These are phyloP conservation scores for Heterocephalus glaber DNA, from an alignment of 2,113 vertebrate species.

Conservation along the genomic window DNA sequence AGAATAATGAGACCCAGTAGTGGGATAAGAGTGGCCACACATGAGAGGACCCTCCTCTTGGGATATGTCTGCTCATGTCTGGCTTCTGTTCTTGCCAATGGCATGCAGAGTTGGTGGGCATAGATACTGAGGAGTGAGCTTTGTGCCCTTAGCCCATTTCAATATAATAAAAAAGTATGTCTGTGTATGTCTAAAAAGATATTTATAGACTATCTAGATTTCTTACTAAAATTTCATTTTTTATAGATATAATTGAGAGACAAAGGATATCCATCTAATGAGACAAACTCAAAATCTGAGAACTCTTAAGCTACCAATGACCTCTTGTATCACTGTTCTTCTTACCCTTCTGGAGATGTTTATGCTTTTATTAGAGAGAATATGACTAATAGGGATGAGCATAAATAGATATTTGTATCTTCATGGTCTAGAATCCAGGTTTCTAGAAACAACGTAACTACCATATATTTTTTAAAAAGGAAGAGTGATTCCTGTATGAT, in stretches of 20 bases:
- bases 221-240: slow-evolving; percentile 14
- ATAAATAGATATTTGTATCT: background rate
- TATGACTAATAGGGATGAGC: background rate
- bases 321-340: background rate
- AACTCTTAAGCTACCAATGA: background rate
- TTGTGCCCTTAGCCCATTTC: background rate
- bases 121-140: background rate
- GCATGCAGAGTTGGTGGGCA: background rate
- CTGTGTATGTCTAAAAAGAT: background rate
- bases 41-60: background rate
- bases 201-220: background rate
- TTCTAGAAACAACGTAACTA: background rate
- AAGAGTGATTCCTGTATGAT: background rate
- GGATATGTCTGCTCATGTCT: background rate
- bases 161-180: background rate
- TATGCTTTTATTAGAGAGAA: slow-evolving; percentile 9
- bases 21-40: background rate
- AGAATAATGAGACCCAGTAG: background rate
- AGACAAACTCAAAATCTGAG: background rate
- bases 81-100: background rate
- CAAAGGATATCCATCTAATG: background rate
- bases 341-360: background rate
- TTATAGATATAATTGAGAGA: background rate
- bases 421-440: background rate
- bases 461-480: background rate